Conservation (phyloP, 2,888 invertebrate genomes). For the Andricus curvator region DNA sequence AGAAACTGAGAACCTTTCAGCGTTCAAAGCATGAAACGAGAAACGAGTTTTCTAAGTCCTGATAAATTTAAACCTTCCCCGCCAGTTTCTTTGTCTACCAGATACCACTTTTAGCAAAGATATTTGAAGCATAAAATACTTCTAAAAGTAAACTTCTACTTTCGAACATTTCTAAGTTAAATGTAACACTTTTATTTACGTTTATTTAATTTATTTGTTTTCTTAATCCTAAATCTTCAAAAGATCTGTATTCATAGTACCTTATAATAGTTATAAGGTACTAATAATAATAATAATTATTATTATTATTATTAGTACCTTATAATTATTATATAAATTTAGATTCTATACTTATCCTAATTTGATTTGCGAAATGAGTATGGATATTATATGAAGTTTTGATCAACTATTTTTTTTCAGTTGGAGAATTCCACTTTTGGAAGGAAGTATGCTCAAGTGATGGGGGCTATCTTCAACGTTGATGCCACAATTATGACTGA, state of each 20-base stretch:
- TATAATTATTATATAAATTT: too few species aligned
- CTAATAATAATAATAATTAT: too few species aligned
- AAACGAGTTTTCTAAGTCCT: background rate
- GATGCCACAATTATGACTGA: constrained; percentile 1
- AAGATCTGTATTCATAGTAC: too few species aligned
- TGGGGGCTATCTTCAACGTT: background rate
- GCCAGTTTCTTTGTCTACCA: background rate
- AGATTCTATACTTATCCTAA: too few species aligned
- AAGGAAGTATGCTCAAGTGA: constrained; percentile 10
- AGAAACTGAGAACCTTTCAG: background rate
- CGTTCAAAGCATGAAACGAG: background rate
- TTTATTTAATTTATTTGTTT: too few species aligned
- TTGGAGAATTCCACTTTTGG: background rate
- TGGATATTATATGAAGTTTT: too few species aligned
- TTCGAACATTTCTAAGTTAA: background rate
- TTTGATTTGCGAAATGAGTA: too few species aligned
- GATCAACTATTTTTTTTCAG: background rate
- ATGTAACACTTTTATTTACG: too few species aligned
- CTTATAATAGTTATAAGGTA: too few species aligned
- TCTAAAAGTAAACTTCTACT: background rate
- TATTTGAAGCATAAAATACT: background rate
- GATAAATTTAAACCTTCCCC: background rate
- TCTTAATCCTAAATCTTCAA: too few species aligned
- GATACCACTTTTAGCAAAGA: background rate
- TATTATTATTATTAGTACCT: too few species aligned